These are phyloP conservation scores for Pyrgilauda ruficollis DNA, from an alignment of 2,113 vertebrate genomes.

Conservation along the genomic window DNA sequence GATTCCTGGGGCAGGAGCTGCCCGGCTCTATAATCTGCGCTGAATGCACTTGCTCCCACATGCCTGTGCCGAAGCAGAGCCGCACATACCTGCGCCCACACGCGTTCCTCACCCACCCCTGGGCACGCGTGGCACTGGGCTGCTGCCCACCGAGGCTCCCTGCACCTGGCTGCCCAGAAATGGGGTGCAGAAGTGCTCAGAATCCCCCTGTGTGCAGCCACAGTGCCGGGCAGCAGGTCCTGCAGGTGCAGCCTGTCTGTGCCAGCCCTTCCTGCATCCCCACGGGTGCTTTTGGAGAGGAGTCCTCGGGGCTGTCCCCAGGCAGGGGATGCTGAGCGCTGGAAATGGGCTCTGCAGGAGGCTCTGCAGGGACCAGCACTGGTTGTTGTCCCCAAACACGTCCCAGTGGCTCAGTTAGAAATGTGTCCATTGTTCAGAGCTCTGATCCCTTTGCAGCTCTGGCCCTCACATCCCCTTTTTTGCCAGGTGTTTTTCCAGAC, in stretches of 20 bases:
- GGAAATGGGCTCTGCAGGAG: background rate
- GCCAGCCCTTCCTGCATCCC: background rate
- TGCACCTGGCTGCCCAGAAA: background rate
- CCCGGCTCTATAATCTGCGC: slow-evolving; percentile 31
- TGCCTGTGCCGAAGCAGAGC: background rate
- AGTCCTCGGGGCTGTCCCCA: background rate
- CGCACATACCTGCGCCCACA: background rate
- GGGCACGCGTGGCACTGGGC: background rate
- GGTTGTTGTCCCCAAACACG: fast-evolving
- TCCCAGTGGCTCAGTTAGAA: background rate
- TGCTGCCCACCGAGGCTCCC: background rate
- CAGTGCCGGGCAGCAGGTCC: fast-evolving
- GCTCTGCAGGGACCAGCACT: fast-evolving
- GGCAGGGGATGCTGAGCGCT: too few relatives aligned
- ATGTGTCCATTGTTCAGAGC: background rate
- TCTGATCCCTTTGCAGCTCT: background rate
- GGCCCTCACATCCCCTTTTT: background rate
- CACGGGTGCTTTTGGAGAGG: background rate
- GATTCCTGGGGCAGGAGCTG: slow-evolving; percentile 47
- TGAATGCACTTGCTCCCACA: slow-evolving; percentile 64
- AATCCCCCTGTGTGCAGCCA: fast-evolving
- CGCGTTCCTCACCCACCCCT: background rate
- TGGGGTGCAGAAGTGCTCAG: background rate
- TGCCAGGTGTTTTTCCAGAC: background rate
- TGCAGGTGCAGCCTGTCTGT: background rate